Base-by-base conservation (phyloP, 2,888 invertebrate species). In the Leucophenga maculata region DNA sequence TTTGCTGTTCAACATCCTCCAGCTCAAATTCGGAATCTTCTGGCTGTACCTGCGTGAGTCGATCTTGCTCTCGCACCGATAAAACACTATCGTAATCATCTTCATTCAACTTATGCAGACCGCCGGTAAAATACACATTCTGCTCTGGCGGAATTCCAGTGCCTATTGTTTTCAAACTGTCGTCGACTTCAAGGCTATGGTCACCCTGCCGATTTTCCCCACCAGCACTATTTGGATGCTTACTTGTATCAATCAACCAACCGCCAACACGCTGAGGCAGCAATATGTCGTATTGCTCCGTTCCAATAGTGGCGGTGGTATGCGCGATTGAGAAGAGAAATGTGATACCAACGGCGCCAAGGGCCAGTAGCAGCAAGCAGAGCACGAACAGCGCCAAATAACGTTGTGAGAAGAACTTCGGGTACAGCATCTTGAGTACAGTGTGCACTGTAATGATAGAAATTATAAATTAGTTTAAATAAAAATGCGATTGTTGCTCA, bases 341-440 rank as follows among this genome's bases (percentile, higher is more conserved):
- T 20, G 74, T 55, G 2, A 77, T 67, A 16, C 81, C 80, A 16
- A 78, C 71, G 11, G 77, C 77, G 50, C 73, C 75, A 26, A 80
- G 64, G 11, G 78, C 77, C 6, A 81, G 65, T 11, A 39, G 11
- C 0, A 81, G 69, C 46, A 79, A 66, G 31, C 75, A 79, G 22
- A 78, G 70, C 0, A 79, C 67, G 64, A 78, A 70, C 8, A 78
- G 60, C 32, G 78, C 77, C 50, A 82, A 57, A 26, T 78, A 74
- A 22, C 78, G 78, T 32, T 77, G 76, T 6, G 79, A 74, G 67
- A 81, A 74, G 67, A 81, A 74, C 68, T 77, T 77, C 65, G 77
- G 77, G 68, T 80, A 80, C 52, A 79, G 72, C 80, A 80, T 83
- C 22, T 48, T 9, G 18, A 1, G 3, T 39, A 1, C 39, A 11